Evolutionary conservation across 2,797 vertebrate genomes (phyloP).

Genomic region (Hirundo rustica): DNA sequence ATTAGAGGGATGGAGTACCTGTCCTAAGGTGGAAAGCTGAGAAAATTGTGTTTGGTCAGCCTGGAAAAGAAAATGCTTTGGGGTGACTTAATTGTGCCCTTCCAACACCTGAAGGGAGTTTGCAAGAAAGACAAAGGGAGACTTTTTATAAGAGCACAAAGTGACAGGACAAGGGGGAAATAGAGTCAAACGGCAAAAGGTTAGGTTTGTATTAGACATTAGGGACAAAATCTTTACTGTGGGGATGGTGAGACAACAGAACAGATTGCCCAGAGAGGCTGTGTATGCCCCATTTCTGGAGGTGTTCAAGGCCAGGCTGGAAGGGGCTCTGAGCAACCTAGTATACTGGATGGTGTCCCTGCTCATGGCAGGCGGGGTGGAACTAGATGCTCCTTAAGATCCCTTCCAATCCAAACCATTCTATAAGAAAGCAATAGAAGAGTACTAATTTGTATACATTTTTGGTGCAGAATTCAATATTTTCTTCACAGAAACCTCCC

Average conservation of each 20-base stretch:
- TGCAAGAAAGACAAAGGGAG: background rate
- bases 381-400: background rate
- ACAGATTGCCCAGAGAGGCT: background rate
- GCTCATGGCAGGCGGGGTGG: accelerated
- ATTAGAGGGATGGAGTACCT: background rate
- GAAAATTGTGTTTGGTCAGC: background rate
- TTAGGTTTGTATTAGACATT: background rate
- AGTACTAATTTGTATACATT: background rate
- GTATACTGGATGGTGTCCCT: background rate
- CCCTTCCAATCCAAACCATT: background rate
- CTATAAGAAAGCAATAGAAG: background rate
- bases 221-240: background rate
- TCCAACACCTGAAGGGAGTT: background rate
- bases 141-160: accelerated
- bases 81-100: background rate
- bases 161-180: background rate
- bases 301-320: background rate
- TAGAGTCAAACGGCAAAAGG: background rate
- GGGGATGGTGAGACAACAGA: background rate
- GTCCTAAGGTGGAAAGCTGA: background rate
- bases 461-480: background rate
- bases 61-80: background rate
- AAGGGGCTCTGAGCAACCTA: background rate
- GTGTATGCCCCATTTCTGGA: background rate
- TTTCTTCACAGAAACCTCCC: background rate